Conservation (phyloP, 1,140 invertebrate species). For the Bombus vancouverensis region DNA sequence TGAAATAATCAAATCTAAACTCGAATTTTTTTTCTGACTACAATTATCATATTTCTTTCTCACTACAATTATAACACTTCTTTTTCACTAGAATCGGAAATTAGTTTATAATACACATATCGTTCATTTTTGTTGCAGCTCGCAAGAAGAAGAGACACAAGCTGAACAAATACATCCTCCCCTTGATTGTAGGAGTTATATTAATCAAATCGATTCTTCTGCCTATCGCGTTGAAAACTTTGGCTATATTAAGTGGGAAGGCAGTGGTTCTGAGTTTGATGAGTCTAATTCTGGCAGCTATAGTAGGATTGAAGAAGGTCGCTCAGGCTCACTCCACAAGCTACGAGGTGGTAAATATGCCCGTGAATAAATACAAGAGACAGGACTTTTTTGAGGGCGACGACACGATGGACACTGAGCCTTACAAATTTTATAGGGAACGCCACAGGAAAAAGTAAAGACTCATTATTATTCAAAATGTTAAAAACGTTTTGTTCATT, state of each 20-base stretch:
- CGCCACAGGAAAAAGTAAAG: conserved; percentile 61
- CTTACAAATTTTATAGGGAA: conserved; percentile 75
- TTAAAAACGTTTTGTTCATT: background rate
- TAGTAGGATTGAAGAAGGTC: conserved; percentile 78
- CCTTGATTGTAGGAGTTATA: conserved; percentile 84
- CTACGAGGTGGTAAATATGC: conserved; percentile 72
- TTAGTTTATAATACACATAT: background rate
- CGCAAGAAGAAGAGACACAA: conserved; percentile 70
- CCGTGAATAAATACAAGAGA: conserved; percentile 76
- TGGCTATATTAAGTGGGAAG: conserved; percentile 85
- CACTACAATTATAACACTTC: too few species aligned
- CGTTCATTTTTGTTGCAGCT: conserved; percentile 41
- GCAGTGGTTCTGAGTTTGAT: conserved; percentile 84
- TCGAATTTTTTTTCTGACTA: background rate
- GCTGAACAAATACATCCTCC: conserved; percentile 82
- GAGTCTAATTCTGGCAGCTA: conserved; percentile 82
- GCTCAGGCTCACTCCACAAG: conserved; percentile 56
- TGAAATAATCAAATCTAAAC: background rate
- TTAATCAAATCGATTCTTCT: conserved; percentile 85
- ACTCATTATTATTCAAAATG: background rate
- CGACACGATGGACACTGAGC: conserved; percentile 59
- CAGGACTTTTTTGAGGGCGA: conserved; percentile 72
- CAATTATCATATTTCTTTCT: background rate
- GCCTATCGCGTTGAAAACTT: conserved; percentile 85
- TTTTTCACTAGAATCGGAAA: too few species aligned